These are phyloP conservation scores for Drosophila hawaiiensis DNA, from an alignment of 2,888 invertebrate species.

Conservation along the genomic window DNA sequence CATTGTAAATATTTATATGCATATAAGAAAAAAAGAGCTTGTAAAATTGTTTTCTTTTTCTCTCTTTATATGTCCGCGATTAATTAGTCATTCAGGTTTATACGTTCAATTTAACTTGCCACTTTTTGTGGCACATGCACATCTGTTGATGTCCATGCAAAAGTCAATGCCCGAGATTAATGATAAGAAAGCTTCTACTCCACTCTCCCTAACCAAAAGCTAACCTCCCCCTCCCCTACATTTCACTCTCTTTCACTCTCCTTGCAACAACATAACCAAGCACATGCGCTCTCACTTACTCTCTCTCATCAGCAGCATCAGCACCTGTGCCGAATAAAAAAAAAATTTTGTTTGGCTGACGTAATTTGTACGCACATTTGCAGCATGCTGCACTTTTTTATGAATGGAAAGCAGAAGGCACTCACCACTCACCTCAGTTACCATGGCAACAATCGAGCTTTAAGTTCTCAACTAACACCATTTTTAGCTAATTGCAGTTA, in stretches of 20 bases:
- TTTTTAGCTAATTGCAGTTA: constrained; percentile 22
- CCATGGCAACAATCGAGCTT: constrained; percentile 13
- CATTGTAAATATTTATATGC: constrained; percentile 32
- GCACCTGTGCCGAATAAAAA: constrained; percentile 6
- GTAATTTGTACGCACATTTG: constrained; percentile 65
- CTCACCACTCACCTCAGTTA: not conserved
- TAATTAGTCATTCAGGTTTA: constrained; percentile 1
- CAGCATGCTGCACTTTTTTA: constrained; percentile 72
- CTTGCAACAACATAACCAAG: not conserved
- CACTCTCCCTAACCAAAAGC: not conserved
- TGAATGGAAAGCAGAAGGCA: constrained; percentile 69
- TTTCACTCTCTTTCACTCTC: not conserved
- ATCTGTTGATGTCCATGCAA: constrained; percentile 38
- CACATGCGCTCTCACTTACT: constrained; percentile 44
- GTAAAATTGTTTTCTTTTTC: constrained; percentile 33
- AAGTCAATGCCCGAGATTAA: constrained; percentile 18
- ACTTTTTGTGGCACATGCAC: constrained; percentile 26
- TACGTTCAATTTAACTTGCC: constrained; percentile 14
- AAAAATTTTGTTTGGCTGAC: constrained; percentile 60
- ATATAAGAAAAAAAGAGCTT: constrained; percentile 19
- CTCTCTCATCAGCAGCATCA: constrained; percentile 3
- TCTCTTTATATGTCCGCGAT: not conserved
- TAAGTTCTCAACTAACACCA: not conserved
- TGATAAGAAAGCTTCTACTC: constrained; percentile 45
- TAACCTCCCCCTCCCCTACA: not conserved